These are phyloP conservation scores for Melanostoma scalare DNA, from an alignment of 2,888 invertebrate genomes.

Conservation along the genomic window DNA sequence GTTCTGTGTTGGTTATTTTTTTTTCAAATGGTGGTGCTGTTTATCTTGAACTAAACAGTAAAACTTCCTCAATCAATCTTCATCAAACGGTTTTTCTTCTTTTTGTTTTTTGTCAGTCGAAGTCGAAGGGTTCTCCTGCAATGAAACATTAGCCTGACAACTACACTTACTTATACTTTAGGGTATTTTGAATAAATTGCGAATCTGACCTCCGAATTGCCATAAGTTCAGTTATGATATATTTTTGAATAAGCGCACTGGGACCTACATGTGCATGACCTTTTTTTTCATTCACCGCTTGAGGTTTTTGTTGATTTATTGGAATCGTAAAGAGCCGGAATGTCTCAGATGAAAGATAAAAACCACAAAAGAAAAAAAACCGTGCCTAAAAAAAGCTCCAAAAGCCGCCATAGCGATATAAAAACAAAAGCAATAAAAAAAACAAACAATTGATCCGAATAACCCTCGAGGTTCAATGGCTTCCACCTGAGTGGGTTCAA, in stretches of 20 bases:
- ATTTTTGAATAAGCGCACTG: slow-evolving; percentile 2
- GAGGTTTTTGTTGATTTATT: slow-evolving; percentile 29
- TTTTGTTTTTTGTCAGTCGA: neutral
- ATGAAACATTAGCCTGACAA: neutral
- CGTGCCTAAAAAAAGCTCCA: slow-evolving; percentile 5
- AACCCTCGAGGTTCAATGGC: slow-evolving; percentile 69
- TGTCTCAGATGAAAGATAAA: slow-evolving; percentile 31
- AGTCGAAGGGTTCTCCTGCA: slow-evolving; percentile 5
- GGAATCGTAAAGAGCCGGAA: slow-evolving; percentile 25
- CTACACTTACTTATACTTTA: neutral
- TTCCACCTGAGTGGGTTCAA: slow-evolving; percentile 54
- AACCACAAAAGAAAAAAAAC: slow-evolving; percentile 1
- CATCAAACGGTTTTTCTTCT: neutral
- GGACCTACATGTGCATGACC: slow-evolving; percentile 6
- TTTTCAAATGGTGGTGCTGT: neutral
- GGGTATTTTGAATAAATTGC: slow-evolving; percentile 6
- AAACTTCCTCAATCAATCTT: slow-evolving; percentile 13
- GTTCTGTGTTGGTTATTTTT: too few species aligned
- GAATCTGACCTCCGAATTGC: slow-evolving; percentile 2
- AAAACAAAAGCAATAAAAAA: neutral
- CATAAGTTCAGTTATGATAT: slow-evolving; percentile 23
- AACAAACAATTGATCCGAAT: slow-evolving; percentile 57
- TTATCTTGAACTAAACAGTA: neutral
- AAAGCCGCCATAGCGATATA: neutral
- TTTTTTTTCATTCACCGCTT: slow-evolving; percentile 9